Evolutionary conservation across 1,140 invertebrate species (phyloP).

Genomic region (Tetramorium simillimum): DNA sequence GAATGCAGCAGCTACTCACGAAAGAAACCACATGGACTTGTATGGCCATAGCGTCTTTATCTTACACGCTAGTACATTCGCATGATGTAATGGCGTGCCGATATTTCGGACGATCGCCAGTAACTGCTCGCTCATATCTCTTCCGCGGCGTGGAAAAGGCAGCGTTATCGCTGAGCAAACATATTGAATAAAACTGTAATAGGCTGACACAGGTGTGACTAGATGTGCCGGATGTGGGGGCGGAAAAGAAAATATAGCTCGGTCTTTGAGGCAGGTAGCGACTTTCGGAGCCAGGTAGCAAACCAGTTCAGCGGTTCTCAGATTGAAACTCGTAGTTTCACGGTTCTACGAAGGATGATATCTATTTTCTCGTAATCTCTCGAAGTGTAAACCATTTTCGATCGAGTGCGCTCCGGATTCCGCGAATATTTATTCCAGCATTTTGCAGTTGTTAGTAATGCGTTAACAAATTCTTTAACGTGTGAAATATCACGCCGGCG

Average conservation of each 20-base stretch:
- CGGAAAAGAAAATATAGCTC: neutral
- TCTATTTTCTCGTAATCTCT: neutral
- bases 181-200: neutral
- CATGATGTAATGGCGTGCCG: conserved; percentile 70
- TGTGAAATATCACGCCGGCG: conserved; percentile 11
- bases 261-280: neutral
- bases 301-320: conserved; percentile 5
- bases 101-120: conserved; percentile 64
- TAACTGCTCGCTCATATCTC: neutral
- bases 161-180: neutral
- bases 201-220: conserved; percentile 18
- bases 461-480: conserved; percentile 8
- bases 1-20: neutral
- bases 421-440: neutral
- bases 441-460: neutral
- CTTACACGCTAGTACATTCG: conserved; percentile 16
- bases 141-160: neutral
- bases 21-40: conserved; percentile 69
- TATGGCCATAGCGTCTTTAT: conserved; percentile 60
- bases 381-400: neutral
- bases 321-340: neutral
- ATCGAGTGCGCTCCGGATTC: neutral
- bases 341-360: neutral
- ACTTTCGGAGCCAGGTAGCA: neutral
- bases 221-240: neutral